Evolutionary conservation across 2,113 vertebrate genomes (phyloP), one percentile per base, ranked within the genome.

Genomic region (Platichthys stellatus): DNA sequence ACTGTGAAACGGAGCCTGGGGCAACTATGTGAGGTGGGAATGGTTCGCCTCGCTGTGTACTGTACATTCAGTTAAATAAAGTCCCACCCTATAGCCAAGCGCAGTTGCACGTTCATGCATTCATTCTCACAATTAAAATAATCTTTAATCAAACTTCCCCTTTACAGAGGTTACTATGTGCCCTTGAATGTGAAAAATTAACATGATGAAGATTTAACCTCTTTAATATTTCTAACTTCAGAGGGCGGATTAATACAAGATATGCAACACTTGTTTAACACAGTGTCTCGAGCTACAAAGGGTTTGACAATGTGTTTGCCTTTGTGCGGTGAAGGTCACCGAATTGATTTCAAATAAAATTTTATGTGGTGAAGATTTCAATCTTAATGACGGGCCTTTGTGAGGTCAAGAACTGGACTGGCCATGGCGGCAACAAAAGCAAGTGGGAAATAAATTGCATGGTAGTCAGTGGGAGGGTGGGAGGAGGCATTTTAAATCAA

Each of bases 271-370:
- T 78, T 76, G 43, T 84, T 83, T 72, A 85, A 82, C 72, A 63
- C 63, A 67, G 45, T 15, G 69, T 40, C 63, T 86, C 60, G 64
- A 56, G 78, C 71, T 43, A 11, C 81, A 63, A 78, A 54, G 66
- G 62, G 65, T 58, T 85, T 88, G 81, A 86, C 82, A 82, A 68
- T 73, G 71, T 15, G 24, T 70, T 86, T 89, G 86, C 74, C 87
- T 91, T 93, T 91, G 69, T 73, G 80, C 83, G 63, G 72, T 85
- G 88, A 93, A 95, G 93, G 93, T 94, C 90, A 89, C 54, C 5
- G 80, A 81, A 94, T 93, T 93, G 93, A 94, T 95, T 93, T 93
- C 75, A 89, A 94, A 93, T 93, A 91, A 79, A 86, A 82, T 83
- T 90, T 93, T 86, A 94, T 92, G 90, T 90, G 88, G 73, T 65